Conservation (phyloP, 2,888 invertebrate genomes). For the Mesorhabditis spiculigera region DNA sequence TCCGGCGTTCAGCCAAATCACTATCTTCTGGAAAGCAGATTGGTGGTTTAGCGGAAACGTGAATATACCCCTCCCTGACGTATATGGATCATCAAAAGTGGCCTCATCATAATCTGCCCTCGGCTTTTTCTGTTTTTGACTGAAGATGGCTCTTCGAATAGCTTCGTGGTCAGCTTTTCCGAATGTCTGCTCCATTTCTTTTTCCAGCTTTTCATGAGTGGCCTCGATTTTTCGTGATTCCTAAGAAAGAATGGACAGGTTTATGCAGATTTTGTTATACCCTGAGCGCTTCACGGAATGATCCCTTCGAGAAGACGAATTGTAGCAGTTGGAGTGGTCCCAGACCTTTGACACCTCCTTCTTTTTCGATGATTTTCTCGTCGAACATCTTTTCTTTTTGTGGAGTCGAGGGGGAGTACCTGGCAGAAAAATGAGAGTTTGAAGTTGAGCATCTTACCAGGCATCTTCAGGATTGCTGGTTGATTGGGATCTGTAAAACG, state of each 20-base stretch:
- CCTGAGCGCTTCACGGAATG: constrained; percentile 68
- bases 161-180: constrained; percentile 27
- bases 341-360: constrained; percentile 35
- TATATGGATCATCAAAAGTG: constrained; percentile 22
- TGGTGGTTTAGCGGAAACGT: neutral
- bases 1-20: neutral
- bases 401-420: constrained; percentile 7
- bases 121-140: constrained; percentile 21
- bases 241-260: constrained; percentile 37
- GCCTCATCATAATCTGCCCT: constrained; percentile 29
- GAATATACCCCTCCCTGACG: constrained; percentile 1
- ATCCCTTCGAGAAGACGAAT: constrained; percentile 73
- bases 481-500: too few species aligned
- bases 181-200: constrained; percentile 26
- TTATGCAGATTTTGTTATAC: neutral
- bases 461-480: too few species aligned
- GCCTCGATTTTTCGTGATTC: constrained; percentile 58
- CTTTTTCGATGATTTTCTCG: constrained; percentile 10
- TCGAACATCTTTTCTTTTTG: constrained; percentile 9
- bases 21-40: constrained; percentile 8
- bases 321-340: constrained; percentile 70
- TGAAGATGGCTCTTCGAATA: constrained; percentile 26
- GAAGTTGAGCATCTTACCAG: neutral
- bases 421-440: neutral
- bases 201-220: constrained; percentile 30